Conservation (phyloP, 2,113 vertebrate genomes). For the Tiliqua scincoides region DNA sequence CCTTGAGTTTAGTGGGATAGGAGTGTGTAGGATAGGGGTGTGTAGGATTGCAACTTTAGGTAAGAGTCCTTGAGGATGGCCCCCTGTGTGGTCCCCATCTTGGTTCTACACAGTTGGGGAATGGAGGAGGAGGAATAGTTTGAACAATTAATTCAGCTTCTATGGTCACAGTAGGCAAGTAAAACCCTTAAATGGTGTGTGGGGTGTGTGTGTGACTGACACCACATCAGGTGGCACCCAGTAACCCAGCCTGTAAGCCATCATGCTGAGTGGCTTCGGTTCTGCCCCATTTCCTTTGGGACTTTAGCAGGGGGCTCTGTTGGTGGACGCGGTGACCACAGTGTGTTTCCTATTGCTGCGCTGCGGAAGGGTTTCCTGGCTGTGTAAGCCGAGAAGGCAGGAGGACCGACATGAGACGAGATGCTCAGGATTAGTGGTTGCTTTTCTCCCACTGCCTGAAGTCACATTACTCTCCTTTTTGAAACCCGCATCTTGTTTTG, state of each 20-base stretch:
- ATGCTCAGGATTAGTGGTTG: accelerated
- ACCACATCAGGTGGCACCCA: not conserved
- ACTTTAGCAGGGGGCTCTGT: not conserved
- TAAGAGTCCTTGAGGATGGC: not conserved
- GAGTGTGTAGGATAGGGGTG: too few species aligned
- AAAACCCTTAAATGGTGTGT: not conserved
- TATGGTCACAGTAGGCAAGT: not conserved
- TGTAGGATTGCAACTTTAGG: too few species aligned
- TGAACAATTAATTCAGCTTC: not conserved
- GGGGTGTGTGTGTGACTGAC: not conserved
- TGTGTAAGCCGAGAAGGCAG: not conserved
- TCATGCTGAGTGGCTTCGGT: not conserved
- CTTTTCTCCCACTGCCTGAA: not conserved
- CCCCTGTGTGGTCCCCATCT: accelerated
- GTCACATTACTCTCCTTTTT: not conserved
- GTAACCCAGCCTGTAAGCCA: not conserved
- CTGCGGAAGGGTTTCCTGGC: not conserved
- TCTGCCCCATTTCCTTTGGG: not conserved
- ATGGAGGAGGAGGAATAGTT: not conserved
- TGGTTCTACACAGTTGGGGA: not conserved
- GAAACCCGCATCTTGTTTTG: accelerated
- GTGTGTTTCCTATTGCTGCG: accelerated
- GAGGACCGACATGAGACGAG: not conserved
- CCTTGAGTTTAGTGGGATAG: not conserved
- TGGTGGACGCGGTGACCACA: not conserved